Evolutionary conservation across 2,888 invertebrate species (phyloP), one percentile per base, ranked within the genome.

Genomic region (Lottia gigantea): DNA sequence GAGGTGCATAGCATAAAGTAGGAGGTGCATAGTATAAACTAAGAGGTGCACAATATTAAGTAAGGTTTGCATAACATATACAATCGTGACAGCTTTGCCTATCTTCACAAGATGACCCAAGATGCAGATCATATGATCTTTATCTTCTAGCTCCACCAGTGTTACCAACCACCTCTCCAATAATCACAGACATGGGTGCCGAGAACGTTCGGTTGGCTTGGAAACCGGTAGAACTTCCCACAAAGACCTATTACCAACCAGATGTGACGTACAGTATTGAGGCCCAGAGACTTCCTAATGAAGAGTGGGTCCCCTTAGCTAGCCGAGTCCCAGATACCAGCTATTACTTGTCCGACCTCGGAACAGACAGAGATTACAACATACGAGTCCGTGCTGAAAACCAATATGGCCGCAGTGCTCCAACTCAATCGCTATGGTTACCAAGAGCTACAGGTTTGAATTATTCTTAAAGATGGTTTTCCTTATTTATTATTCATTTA

Each of bases 331-430:
- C 75, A 11, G 84, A 84, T 69, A 83, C 83, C 2, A 79, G 78
- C n/a, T 83, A 82, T 67, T 81, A 82, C 62, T 77, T 87, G 70
- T 80, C 83, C 6, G 83, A 86, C 64, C 83, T 99, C 74, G 94
- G 95, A 85, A 95, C 97, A 1, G 95, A 95, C 90, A 92, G 95
- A 78, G 97, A 98, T 90, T 99, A 98, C 90, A 94, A 95, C 89
- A 96, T 98, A 91, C 92, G 99, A 74, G 93, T 99, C 47, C 92
- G 98, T 47, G 98, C 98, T 6, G 97, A 97, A 88, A 98, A 98
- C 90, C 95, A 96, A 88, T 96, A 95, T 88, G 98, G 98, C 65
- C 93, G 97, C 78, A 96, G 96, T 89, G 98, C 98, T 87, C 98
- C 99, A 0, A 97, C 97, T 70, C 96, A 97, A 0, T 95, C 93